Evolutionary conservation across 2,888 invertebrate genomes (phyloP), one percentile per base, ranked within the genome.

Genomic region (Oscheius sp.): DNA sequence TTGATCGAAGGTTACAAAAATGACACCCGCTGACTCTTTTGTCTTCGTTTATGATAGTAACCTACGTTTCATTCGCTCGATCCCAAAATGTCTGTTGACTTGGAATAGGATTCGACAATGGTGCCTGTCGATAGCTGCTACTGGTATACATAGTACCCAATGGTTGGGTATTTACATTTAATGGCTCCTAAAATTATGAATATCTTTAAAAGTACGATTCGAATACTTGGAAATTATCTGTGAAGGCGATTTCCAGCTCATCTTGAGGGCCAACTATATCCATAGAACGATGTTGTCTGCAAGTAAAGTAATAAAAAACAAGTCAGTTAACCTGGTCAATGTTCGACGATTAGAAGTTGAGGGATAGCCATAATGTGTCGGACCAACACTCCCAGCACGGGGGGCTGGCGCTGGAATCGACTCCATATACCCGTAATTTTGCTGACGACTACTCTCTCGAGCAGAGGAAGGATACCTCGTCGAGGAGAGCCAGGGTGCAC

Each of bases 261-360:
- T 77, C 74, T 0, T 74, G 62, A 6, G 71, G 68, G 14, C 74
- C 74, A 1, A 74, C 64, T 12, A 76, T 79, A 62, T 83, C 83
- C 75, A 83, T 75, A 8, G 83, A 83, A 14, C 81, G 80, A 67
- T 83, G 82, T 64, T 83, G 82, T 68, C 83, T 82, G 68, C 36
- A 79, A 44, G 36, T 22, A 36, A 8, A 8, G 8, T 9, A 36
- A 36, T 36, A 41, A 41, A 41, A 6, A 41, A 6, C 4, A 41
- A 14, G 22, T 6, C 5, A 28, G 26, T 17, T 44, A 22, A 66
- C 65, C 64, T 38, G 38, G 54, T 64, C n/a, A 54, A 20, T 12
- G 50, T 64, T 22, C 49, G 28, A 14, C 62, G 47, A 5, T 28
- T 47, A 24, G 47, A 47, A 3, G 62, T 62, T n/a, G 62, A 62